These are phyloP conservation scores for Sogatella furcifera DNA, from an alignment of 1,140 invertebrate species.

Conservation along the genomic window DNA sequence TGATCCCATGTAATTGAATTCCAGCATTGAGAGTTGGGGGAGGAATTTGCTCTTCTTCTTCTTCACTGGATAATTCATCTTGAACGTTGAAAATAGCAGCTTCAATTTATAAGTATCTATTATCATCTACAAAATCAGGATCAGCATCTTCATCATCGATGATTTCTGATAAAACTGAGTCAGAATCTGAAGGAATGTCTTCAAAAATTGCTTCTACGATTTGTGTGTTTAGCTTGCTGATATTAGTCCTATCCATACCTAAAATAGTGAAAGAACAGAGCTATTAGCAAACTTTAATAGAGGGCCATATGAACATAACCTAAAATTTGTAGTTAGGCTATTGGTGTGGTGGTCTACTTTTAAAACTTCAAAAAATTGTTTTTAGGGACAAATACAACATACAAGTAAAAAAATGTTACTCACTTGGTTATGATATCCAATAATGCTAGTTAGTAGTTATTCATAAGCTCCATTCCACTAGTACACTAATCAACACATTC, in stretches of 20 bases:
- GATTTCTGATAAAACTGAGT: neutral
- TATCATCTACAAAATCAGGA: too few relatives aligned
- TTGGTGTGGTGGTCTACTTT: neutral
- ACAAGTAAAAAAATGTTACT: too few relatives aligned
- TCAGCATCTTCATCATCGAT: neutral
- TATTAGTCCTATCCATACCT: too few relatives aligned
- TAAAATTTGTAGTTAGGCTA: neutral
- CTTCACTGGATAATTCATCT: neutral
- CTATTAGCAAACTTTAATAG: too few relatives aligned
- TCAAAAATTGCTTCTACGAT: neutral
- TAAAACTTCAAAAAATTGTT: neutral
- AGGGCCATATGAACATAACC: neutral
- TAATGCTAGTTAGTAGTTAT: too few relatives aligned
- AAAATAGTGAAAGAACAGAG: neutral
- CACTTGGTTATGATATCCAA: too few relatives aligned
- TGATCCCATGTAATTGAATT: neutral
- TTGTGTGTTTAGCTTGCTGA: neutral
- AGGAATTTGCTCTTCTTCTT: too few relatives aligned
- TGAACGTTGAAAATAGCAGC: too few relatives aligned
- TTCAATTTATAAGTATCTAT: too few relatives aligned
- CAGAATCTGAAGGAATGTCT: neutral
- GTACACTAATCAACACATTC: too few relatives aligned
- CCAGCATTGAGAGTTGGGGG: neutral
- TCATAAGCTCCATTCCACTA: too few relatives aligned
- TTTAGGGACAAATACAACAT: too few relatives aligned